Conservation (phyloP, 2,113 vertebrate genomes). For the Epinephelus lanceolatus region DNA sequence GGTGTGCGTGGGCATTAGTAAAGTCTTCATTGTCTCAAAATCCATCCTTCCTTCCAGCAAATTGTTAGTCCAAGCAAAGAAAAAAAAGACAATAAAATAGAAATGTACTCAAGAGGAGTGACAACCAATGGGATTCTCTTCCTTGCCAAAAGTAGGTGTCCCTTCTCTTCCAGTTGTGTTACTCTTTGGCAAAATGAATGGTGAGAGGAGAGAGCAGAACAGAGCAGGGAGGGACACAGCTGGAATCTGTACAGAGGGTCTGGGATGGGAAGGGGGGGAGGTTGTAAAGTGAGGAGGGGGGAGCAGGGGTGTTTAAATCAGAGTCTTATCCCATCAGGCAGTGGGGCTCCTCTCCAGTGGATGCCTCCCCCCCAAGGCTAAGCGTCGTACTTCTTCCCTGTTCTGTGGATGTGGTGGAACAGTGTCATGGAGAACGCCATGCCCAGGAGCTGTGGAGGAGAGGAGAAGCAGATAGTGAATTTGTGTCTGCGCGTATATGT, state of each 20-base stretch:
- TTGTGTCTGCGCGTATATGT: constrained; percentile 4
- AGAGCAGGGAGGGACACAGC: constrained; percentile 70
- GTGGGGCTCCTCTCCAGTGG: constrained; percentile 60
- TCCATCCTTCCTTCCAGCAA: constrained; percentile 75
- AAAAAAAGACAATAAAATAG: constrained; percentile 20
- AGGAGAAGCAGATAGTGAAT: constrained; percentile 45
- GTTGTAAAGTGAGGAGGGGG: constrained; percentile 48
- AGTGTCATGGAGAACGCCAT: constrained; percentile 99
- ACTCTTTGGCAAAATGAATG: constrained; percentile 93
- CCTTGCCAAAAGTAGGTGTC: constrained; percentile 70
- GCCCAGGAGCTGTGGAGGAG: constrained; percentile 92
- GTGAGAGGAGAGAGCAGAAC: constrained; percentile 79
- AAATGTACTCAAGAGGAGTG: constrained; percentile 60
- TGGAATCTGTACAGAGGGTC: constrained; percentile 79
- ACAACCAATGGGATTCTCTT: constrained; percentile 64
- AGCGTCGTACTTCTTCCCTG: constrained; percentile 98
- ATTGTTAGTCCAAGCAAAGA: constrained; percentile 81
- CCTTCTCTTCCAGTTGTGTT: constrained; percentile 75
- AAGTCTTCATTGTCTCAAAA: constrained; percentile 69
- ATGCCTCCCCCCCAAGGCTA: constrained; percentile 74
- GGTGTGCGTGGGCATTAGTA: constrained; percentile 67
- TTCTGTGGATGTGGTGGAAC: constrained; percentile 98
- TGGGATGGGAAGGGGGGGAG: constrained; percentile 18
- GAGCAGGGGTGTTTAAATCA: constrained; percentile 60
- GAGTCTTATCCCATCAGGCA: constrained; percentile 80